Evolutionary conservation across 2,888 invertebrate genomes (phyloP).

Genomic region (Agrilus mali): DNA sequence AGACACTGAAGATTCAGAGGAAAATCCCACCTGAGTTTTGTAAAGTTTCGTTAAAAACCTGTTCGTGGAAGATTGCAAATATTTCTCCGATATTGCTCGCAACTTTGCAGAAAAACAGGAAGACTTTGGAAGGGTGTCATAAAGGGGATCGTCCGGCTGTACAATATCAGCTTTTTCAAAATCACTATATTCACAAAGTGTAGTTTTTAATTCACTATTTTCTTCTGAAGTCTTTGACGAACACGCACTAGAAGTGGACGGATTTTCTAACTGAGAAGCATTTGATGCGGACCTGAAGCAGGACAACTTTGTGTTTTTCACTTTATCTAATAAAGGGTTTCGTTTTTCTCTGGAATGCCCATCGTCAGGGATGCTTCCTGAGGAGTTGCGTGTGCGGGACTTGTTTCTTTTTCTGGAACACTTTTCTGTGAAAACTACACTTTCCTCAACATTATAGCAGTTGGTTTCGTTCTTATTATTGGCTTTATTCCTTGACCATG

Average conservation of each 20-base stretch:
- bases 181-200: neutral
- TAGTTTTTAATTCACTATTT: slow-evolving; percentile 3
- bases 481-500: slow-evolving; percentile 45
- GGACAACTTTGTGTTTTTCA: slow-evolving; percentile 56
- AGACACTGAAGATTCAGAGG: slow-evolving; percentile 16
- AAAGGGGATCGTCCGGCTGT: slow-evolving; percentile 5
- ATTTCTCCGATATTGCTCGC: slow-evolving; percentile 60
- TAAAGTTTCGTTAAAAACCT: slow-evolving; percentile 57
- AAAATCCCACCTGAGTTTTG: slow-evolving; percentile 34
- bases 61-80: slow-evolving; percentile 56
- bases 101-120: slow-evolving; percentile 57
- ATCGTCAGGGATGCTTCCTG: slow-evolving; percentile 21
- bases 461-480: slow-evolving; percentile 51
- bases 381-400: slow-evolving; percentile 36
- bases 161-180: neutral
- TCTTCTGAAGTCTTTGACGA: neutral
- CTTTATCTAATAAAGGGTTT: slow-evolving; percentile 56
- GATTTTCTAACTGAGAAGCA: slow-evolving; percentile 35
- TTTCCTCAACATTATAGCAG: slow-evolving; percentile 53
- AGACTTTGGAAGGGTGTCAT: slow-evolving; percentile 28
- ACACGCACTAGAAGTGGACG: slow-evolving; percentile 12
- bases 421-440: slow-evolving; percentile 46
- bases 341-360: slow-evolving; percentile 50
- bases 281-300: slow-evolving; percentile 50
- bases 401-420: slow-evolving; percentile 40